Conservation (phyloP, 2,888 invertebrate genomes). For the Anorthoa munda region DNA sequence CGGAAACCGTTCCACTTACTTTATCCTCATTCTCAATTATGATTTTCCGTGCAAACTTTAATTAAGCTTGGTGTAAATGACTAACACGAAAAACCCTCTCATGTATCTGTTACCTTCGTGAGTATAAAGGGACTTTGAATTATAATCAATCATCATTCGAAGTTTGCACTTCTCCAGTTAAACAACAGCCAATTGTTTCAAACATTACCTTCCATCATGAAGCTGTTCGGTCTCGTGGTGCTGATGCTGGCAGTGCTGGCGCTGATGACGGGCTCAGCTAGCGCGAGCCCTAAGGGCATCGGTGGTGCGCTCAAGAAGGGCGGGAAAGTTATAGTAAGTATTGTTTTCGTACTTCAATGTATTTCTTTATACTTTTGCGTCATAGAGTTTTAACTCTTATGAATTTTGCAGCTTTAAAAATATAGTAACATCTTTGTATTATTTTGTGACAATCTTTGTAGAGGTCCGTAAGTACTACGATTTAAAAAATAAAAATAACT, state of each 20-base stretch:
- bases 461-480: too few species aligned
- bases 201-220: constrained; percentile 25
- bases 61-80: constrained; percentile 25
- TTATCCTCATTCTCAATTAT: constrained; percentile 27
- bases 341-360: background rate
- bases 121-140: constrained; percentile 25
- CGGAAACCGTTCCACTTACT: background rate
- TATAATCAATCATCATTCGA: constrained; percentile 14
- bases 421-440: too few species aligned
- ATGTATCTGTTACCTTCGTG: background rate
- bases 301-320: constrained; percentile 65
- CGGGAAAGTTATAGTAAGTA: constrained; percentile 68
- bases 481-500: too few species aligned
- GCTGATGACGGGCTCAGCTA: constrained; percentile 43
- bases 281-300: constrained; percentile 41
- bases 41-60: background rate
- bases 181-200: background rate
- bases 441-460: too few species aligned
- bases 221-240: constrained; percentile 37
- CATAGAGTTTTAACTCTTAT: background rate
- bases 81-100: constrained; percentile 21
- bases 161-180: constrained; percentile 2
- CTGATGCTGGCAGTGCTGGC: constrained; percentile 40
- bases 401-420: background rate
- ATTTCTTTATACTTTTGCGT: too few species aligned